phyloP scores from a whole-genome alignment of 2,797 vertebrate genomes.

The Malurus splendens region DNA sequence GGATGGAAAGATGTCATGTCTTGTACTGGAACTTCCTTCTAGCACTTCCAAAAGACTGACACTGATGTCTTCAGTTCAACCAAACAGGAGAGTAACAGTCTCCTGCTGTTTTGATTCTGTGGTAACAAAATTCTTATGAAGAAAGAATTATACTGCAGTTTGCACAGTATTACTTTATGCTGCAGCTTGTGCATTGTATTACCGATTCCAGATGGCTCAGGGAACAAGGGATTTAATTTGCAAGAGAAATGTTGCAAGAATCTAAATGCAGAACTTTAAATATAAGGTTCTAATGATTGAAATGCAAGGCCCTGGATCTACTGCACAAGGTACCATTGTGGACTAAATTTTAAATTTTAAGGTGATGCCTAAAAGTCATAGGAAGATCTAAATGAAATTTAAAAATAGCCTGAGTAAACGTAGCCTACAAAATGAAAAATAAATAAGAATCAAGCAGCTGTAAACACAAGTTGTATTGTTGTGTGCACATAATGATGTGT shows the following conservation, averaged over 20 bases:
- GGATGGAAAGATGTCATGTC: not conserved
- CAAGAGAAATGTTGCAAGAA: not conserved
- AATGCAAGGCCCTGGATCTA: not conserved
- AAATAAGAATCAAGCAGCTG: not conserved
- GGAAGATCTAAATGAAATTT: not conserved
- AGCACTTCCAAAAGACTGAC: not conserved
- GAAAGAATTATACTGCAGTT: not conserved
- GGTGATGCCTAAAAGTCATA: not conserved
- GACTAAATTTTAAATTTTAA: not conserved
- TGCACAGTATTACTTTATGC: not conserved
- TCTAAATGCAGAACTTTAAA: not conserved
- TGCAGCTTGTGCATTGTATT: not conserved
- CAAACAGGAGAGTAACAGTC: not conserved
- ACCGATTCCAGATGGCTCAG: constrained; percentile 29
- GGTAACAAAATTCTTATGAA: not conserved
- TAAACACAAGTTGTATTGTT: not conserved
- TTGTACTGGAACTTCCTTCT: not conserved
- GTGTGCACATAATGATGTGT: not conserved
- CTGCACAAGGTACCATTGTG: not conserved
- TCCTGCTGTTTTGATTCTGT: not conserved
- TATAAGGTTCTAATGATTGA: not conserved
- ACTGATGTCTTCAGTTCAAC: not conserved
- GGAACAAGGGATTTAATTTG: constrained; percentile 1
- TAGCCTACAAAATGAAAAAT: not conserved
- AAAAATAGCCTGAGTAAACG: not conserved